Evolutionary conservation across 2,888 invertebrate genomes (phyloP).

Genomic region (Tipula confusa): DNA sequence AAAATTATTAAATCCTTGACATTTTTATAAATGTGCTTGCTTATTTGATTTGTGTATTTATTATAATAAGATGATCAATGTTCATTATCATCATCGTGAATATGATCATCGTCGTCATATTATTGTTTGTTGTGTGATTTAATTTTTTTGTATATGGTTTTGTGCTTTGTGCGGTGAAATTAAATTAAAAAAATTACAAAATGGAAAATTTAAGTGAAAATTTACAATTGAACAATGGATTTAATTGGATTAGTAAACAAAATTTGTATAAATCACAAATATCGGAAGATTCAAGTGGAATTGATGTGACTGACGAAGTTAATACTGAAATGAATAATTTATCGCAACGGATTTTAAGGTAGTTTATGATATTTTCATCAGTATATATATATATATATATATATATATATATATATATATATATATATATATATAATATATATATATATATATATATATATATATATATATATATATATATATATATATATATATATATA

Average conservation of each 20-base stretch:
- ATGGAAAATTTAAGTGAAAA: not conserved
- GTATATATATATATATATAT: not conserved
- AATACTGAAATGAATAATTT: not conserved
- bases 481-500: too few relatives aligned
- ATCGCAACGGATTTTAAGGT: conserved; percentile 5
- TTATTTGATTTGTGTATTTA: not conserved
- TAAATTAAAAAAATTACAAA: not conserved
- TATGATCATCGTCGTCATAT: too few relatives aligned
- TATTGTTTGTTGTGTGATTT: not conserved
- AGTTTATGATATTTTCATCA: not conserved
- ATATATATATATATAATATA: not conserved
- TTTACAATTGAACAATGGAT: not conserved
- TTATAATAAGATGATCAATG: not conserved
- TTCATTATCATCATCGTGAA: not conserved
- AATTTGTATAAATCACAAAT: not conserved
- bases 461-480: too few relatives aligned
- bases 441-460: too few relatives aligned
- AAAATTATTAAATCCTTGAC: not conserved
- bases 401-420: not conserved
- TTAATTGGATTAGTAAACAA: not conserved
- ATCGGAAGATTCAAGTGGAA: not conserved
- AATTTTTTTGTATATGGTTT: too few relatives aligned
- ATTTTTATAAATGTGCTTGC: not conserved
- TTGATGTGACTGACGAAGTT: not conserved
- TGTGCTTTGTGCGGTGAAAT: not conserved